Evolutionary conservation across 2,888 invertebrate species (phyloP).

Genomic region (Eurois occulta): DNA sequence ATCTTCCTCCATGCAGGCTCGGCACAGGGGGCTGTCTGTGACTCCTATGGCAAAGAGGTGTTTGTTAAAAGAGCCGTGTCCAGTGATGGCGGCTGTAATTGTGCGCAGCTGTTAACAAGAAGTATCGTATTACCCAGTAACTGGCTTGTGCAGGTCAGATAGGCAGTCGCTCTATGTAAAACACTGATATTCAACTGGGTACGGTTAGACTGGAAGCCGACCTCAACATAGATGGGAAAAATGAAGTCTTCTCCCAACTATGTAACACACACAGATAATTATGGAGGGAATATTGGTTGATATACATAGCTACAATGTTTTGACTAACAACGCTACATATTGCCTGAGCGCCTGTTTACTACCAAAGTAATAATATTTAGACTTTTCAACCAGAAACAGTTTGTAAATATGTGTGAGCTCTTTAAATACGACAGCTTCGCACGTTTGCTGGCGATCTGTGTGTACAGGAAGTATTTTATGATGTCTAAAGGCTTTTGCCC

Average conservation of each 20-base stretch:
- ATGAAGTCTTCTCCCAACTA: too few relatives aligned
- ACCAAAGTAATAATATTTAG: slow-evolving; percentile 19
- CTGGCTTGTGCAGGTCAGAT: not conserved
- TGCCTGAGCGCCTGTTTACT: slow-evolving; percentile 27
- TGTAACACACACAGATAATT: not conserved
- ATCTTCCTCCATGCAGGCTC: too few relatives aligned
- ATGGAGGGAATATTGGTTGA: not conserved
- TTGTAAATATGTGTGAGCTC: slow-evolving; percentile 16
- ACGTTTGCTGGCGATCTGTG: slow-evolving; percentile 1
- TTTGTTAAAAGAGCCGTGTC: too few relatives aligned
- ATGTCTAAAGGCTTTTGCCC: too few relatives aligned
- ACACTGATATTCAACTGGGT: not conserved
- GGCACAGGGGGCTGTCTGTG: too few relatives aligned
- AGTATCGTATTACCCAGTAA: too few relatives aligned
- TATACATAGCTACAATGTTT: slow-evolving; percentile 21
- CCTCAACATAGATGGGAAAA: not conserved
- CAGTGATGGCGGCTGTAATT: too few relatives aligned
- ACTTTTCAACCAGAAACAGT: not conserved
- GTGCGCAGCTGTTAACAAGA: too few relatives aligned
- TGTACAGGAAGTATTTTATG: not conserved
- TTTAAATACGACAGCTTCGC: slow-evolving; percentile 15
- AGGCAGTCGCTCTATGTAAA: not conserved
- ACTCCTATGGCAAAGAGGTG: too few relatives aligned
- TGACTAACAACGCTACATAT: too few relatives aligned
- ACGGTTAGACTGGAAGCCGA: not conserved